Evolutionary conservation across 1,140 invertebrate genomes (phyloP), one percentile per base, ranked within the genome.

Genomic region (Heliconius hermathena): DNA sequence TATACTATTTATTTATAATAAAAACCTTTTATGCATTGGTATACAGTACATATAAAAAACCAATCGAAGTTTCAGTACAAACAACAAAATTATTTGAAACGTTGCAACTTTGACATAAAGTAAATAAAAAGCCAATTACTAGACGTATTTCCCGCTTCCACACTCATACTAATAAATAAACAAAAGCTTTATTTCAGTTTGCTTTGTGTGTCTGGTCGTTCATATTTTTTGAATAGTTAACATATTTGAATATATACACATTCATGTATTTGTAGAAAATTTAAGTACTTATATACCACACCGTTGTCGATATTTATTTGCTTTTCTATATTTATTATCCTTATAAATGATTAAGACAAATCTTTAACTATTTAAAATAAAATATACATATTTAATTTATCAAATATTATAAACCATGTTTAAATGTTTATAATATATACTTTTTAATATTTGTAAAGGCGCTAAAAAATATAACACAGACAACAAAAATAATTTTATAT

Each of bases 61-160:
- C 49, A 46, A 73, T 38, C 72, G n/a, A 46, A 49, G 26, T 74
- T 74, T 57, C 73, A 54, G 49, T 74, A 36, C 52, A 74, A 74
- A 74, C 20, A 74, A 18, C 29, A 57, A 57, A 74, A 52, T 52
- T 36, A 60, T 36, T 13, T 66, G 26, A 29, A 66, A 26, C 22
- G 26, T 1, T 74, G 18, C 49, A 57, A 74, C 49, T 57, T 74
- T 54, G 3, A 1, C 20, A 11, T 29, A 74, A 33, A 57, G 26
- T 66, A 74, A 74, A 74, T 74, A 74, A 57, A 74, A 74, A 29
- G 29, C 26, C 73, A 29, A 74, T 74, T 57, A 54, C 8, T n/a
- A 41, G 22, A 72, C 18, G 8, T 29, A 72, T 18, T 16, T 72
- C 71, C 8, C 33, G 38, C 33, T 72, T 38, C 71, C 26, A 26